Percentiles rank a stretch among this genome's conserved stretches.
Conservation (phyloP, 1,140 invertebrate species). For the Drosophila ercepeae region DNA sequence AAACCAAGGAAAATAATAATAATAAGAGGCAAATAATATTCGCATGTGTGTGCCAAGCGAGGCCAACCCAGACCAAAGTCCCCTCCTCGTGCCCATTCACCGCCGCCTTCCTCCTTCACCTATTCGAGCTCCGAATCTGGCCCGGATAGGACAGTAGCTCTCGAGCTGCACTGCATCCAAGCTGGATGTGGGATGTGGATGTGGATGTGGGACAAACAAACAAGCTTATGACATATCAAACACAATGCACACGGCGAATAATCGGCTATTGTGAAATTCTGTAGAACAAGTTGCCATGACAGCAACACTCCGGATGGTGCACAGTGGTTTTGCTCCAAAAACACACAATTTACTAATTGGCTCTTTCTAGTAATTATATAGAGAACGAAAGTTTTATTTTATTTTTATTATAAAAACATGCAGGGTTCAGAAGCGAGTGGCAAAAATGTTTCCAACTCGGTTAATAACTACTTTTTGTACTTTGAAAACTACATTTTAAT, state of each 20-base stretch:
- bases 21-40: slow-evolving; percentile 37
- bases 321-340: background rate
- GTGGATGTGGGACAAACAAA: slow-evolving; percentile 21
- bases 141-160: background rate
- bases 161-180: slow-evolving; percentile 8
- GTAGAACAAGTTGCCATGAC: slow-evolving; percentile 31
- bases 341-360: background rate
- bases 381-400: too few relatives aligned
- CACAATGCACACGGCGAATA: slow-evolving; percentile 44
- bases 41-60: slow-evolving; percentile 25
- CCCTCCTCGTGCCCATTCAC: too few relatives aligned
- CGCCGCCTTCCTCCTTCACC: background rate
- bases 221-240: slow-evolving; percentile 48
- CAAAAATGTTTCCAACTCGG: too few relatives aligned
- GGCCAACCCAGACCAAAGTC: background rate
- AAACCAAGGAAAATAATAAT: slow-evolving; percentile 23
- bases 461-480: too few relatives aligned
- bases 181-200: too few relatives aligned
- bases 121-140: background rate
- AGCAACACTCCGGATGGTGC: background rate
- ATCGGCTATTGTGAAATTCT: slow-evolving; percentile 25
- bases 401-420: too few relatives aligned
- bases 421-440: too few relatives aligned
- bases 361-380: background rate
- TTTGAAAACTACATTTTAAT: too few relatives aligned